These are phyloP conservation scores for Marcusenius ussheri DNA, from an alignment of 2,113 vertebrate species.

Conservation along the genomic window DNA sequence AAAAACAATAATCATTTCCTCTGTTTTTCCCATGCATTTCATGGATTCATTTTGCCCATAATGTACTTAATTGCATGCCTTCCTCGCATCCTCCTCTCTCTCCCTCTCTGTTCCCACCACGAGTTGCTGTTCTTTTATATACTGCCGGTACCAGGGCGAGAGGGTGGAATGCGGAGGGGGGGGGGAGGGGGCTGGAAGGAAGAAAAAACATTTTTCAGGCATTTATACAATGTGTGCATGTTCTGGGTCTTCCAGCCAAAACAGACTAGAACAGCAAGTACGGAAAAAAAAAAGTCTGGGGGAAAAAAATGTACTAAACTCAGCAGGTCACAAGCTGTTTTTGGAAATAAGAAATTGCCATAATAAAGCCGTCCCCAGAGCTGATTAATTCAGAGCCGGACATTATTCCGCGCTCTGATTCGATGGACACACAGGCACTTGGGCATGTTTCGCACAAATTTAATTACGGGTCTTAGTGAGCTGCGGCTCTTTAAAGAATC, in stretches of 20 bases:
- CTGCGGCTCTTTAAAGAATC: constrained; percentile 74
- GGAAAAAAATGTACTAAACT: constrained; percentile 20
- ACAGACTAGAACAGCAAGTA: constrained; percentile 26
- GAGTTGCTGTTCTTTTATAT: constrained; percentile 53
- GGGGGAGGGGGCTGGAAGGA: neutral
- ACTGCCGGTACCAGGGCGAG: constrained; percentile 38
- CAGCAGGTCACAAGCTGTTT: constrained; percentile 33
- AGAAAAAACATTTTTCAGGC: constrained; percentile 37
- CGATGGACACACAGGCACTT: constrained; percentile 76
- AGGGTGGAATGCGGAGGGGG: neutral
- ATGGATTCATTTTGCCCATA: constrained; percentile 63
- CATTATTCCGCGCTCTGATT: constrained; percentile 65
- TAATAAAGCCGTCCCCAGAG: constrained; percentile 70
- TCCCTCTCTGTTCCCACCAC: constrained; percentile 54
- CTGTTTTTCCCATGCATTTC: constrained; percentile 58
- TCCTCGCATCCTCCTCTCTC: constrained; percentile 46
- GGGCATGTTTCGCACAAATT: constrained; percentile 86
- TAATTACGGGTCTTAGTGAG: constrained; percentile 88
- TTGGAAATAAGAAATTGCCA: constrained; percentile 46
- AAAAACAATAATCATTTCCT: constrained; percentile 46
- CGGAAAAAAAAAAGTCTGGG: constrained; percentile 23
- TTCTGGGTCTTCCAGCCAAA: constrained; percentile 33
- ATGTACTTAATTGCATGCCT: constrained; percentile 64
- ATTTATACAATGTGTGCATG: constrained; percentile 32
- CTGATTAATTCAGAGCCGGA: constrained; percentile 79